Conservation (phyloP, 2,888 invertebrate genomes). For the Candidula unifasciata region DNA sequence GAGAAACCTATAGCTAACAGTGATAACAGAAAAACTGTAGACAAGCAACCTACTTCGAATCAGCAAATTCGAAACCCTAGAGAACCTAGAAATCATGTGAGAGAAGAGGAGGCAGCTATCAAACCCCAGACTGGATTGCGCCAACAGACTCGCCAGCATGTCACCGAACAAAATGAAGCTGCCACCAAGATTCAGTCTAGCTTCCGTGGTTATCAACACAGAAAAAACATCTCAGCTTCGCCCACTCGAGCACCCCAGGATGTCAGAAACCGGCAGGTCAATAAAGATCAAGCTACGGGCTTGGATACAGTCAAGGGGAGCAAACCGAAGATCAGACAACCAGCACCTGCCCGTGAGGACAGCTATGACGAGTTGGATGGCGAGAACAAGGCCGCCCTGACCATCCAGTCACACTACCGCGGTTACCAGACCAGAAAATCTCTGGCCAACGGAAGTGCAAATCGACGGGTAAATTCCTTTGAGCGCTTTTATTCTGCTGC, state of each 20-base stretch:
- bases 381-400: constrained; percentile 44
- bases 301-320: not conserved
- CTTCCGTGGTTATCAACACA: constrained; percentile 62
- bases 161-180: constrained; percentile 51
- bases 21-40: constrained; percentile 19
- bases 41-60: constrained; percentile 38
- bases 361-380: constrained; percentile 19
- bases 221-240: not conserved
- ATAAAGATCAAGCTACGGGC: not conserved
- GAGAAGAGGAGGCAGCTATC: constrained; percentile 27
- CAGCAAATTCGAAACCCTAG: constrained; percentile 35
- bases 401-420: constrained; percentile 47
- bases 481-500: not conserved
- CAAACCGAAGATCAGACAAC: not conserved
- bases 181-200: constrained; percentile 69
- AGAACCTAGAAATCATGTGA: not conserved
- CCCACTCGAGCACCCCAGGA: constrained; percentile 38
- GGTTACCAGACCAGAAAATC: constrained; percentile 42
- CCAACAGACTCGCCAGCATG: constrained; percentile 38
- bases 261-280: not conserved
- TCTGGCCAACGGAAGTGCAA: not conserved
- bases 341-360: not conserved
- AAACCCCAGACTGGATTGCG: constrained; percentile 51
- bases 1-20: not conserved
- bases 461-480: not conserved